Evolutionary conservation across 2,797 vertebrate species (phyloP), one percentile per base, ranked within the genome.

Genomic region (Champsocephalus esox): DNA sequence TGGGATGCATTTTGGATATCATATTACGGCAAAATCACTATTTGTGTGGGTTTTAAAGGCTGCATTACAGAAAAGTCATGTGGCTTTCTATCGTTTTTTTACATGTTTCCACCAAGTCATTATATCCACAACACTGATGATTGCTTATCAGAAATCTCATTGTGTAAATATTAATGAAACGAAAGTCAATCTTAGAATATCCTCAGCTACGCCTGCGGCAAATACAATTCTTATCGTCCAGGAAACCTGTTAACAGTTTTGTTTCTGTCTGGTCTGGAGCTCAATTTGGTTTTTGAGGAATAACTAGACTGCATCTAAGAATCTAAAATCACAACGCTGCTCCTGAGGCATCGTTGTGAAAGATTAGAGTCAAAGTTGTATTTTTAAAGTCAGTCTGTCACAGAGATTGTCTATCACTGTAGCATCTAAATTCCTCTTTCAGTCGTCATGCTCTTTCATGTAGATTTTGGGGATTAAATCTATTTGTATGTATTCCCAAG

Each of bases 391-490:
- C 45, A 41, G 66, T 70, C 51, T 62, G 45, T 61, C 45, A 52
- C 41, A 73, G 16, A 54, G 58, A 82, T 67, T 61, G 70, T 51
- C 24, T 62, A 9, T 82, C 46, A 54, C 60, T 41, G 61, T 38
- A 52, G 8, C 28, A 52, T 75, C 21, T 14, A 55, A 17, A 75
- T 45, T 49, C 72, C 9, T 45, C 62, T 72, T 38, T 50, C 34
- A 75, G 38, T 45, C 32, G 60, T 68, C 66, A 19, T 56, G 60
- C 57, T 66, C 38, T 83, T 62, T 62, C 24, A 56, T 63, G 48
- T 41, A 62, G 59, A 80, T 72, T 85, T 81, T 69, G 46, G 43
- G 62, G 73, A 81, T 84, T 85, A 70, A 43, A 74, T 79, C n/a
- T 66, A 62, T 69, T 76, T 32, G 63, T 50, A 49, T 74, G 55